These are phyloP conservation scores for Tetragonula carbonaria DNA, from an alignment of 2,888 invertebrate species.

Conservation along the genomic window DNA sequence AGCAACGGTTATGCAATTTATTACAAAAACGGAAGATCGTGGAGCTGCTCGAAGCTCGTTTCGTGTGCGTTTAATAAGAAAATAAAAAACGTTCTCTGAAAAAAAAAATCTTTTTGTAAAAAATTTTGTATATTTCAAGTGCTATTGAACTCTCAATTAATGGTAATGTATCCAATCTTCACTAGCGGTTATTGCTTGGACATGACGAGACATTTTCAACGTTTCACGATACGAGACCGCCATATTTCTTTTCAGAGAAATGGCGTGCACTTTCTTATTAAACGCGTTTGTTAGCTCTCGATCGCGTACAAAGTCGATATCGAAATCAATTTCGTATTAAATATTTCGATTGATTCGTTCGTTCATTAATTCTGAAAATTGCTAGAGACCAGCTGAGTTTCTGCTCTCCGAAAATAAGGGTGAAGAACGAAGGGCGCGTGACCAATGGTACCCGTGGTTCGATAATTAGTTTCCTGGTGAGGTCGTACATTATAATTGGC, in stretches of 20 bases:
- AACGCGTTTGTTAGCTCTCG: neutral
- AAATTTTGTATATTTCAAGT: too few relatives aligned
- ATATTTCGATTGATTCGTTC: constrained; percentile 41
- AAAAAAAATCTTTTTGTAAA: too few relatives aligned
- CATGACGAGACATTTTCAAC: too few relatives aligned
- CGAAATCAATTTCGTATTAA: constrained; percentile 41
- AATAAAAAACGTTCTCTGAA: too few relatives aligned
- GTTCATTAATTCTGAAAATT: neutral
- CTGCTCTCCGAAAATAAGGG: neutral
- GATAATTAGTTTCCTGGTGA: constrained; percentile 42
- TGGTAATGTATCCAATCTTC: too few relatives aligned
- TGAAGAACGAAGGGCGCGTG: neutral
- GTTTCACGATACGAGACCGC: too few relatives aligned
- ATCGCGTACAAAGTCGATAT: constrained; percentile 12
- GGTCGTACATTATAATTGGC: neutral
- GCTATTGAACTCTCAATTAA: too few relatives aligned
- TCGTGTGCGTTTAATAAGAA: neutral
- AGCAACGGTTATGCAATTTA: constrained; percentile 46
- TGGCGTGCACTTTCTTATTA: too few relatives aligned
- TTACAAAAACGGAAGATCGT: constrained; percentile 21
- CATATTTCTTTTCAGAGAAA: too few relatives aligned
- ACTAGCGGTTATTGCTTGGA: too few relatives aligned
- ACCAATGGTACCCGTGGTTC: neutral
- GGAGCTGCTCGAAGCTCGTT: neutral
- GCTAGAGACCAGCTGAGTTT: too few relatives aligned